A percentile compares a stretch with the other conserved stretches of the same genome.
phyloP scores from a whole-genome alignment of 2,797 vertebrate species.

The Artibeus jamaicensis region DNA sequence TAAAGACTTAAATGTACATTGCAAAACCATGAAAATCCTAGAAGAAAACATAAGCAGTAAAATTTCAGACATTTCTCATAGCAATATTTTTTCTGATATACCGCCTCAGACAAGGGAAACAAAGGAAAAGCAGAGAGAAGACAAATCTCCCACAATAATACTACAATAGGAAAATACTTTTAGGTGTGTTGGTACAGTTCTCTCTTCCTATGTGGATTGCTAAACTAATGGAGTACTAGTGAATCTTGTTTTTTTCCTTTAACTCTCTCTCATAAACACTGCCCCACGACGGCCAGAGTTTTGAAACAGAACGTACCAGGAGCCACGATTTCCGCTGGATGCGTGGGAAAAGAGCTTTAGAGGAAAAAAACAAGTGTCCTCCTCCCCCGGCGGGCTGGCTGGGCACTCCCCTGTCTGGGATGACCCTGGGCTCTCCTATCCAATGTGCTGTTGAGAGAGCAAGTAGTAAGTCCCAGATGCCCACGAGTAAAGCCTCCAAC shows the following conservation, averaged over 20 bases:
- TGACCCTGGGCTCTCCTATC: neutral
- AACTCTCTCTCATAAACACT: neutral
- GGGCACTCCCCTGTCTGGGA: neutral
- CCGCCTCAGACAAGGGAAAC: neutral
- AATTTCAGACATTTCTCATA: neutral
- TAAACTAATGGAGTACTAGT: neutral
- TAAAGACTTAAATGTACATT: neutral
- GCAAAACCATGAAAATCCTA: neutral
- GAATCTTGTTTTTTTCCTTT: neutral
- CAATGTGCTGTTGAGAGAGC: neutral
- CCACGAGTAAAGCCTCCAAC: neutral
- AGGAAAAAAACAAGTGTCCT: too few relatives aligned
- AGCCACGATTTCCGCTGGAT: neutral
- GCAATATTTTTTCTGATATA: neutral
- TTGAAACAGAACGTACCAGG: neutral
- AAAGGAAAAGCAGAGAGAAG: neutral
- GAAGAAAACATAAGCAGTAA: neutral
- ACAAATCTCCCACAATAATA: neutral
- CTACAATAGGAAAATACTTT: neutral
- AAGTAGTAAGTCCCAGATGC: neutral
- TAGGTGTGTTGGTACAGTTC: neutral
- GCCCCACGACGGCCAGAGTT: neutral
- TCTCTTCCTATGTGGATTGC: neutral
- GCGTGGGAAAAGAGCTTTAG: neutral
- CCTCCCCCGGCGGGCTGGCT: neutral